phyloP scores from a whole-genome alignment of 2,888 invertebrate genomes.

The Drosophila nr. fundita region DNA sequence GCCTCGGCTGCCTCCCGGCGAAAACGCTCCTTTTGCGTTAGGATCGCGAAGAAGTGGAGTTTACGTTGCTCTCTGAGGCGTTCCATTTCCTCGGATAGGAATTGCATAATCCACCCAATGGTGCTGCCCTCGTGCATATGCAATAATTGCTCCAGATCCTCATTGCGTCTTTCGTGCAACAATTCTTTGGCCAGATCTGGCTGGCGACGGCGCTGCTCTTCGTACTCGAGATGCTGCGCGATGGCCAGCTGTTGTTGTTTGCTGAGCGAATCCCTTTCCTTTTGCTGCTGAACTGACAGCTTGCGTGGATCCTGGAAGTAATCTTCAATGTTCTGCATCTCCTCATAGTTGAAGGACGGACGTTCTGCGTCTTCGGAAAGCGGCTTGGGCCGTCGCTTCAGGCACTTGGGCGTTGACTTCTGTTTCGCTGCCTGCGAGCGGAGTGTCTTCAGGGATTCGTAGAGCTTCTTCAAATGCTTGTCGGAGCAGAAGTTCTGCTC shows the following conservation, averaged over 20 bases:
- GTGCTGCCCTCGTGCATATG: constrained; percentile 90
- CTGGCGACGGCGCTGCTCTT: neutral
- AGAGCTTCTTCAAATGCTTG: constrained; percentile 79
- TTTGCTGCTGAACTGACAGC: accelerated
- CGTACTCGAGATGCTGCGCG: constrained; percentile 4
- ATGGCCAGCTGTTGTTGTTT: constrained; percentile 20
- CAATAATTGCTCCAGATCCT: constrained; percentile 85
- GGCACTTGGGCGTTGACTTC: constrained; percentile 74
- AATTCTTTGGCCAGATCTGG: constrained; percentile 29
- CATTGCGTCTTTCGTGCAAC: constrained; percentile 77
- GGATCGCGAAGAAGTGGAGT: constrained; percentile 91
- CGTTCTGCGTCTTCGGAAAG: neutral
- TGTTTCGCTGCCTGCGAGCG: constrained; percentile 64
- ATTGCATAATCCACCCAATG: constrained; percentile 90
- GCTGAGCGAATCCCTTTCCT: accelerated
- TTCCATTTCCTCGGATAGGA: constrained; percentile 91
- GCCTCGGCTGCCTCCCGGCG: constrained; percentile 92
- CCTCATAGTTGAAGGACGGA: constrained; percentile 22
- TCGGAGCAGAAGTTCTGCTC: constrained; percentile 83
- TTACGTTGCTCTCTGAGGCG: constrained; percentile 91
- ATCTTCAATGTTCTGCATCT: constrained; percentile 3
- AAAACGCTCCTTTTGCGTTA: constrained; percentile 91
- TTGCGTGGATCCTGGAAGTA: constrained; percentile 20
- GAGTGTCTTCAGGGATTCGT: constrained; percentile 78
- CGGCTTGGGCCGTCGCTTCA: constrained; percentile 45